Percentiles rank a stretch among this genome's conserved stretches.
Conservation (phyloP, 2,113 vertebrate species). For the Cyanoderma ruficeps region DNA sequence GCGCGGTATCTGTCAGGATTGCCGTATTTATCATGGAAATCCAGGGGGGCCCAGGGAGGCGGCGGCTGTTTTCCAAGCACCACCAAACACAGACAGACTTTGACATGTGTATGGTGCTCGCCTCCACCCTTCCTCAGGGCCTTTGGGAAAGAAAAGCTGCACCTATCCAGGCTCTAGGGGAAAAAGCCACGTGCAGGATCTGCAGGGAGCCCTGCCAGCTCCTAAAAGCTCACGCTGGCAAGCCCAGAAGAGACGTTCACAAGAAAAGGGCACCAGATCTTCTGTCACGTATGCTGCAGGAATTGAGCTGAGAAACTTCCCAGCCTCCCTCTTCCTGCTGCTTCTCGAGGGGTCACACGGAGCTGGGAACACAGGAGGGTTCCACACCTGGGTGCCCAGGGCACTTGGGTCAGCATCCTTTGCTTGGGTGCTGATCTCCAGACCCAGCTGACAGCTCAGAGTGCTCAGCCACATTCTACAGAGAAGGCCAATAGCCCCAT, state of each 20-base stretch:
- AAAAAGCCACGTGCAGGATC: not conserved
- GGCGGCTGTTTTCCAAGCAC: conserved; percentile 63
- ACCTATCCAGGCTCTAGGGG: conserved; percentile 37
- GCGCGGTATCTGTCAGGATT: conserved; percentile 77
- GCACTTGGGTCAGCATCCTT: too few relatives aligned
- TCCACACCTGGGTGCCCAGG: not conserved
- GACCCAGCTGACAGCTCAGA: not conserved
- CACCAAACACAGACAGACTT: conserved; percentile 63
- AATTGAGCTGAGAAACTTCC: not conserved
- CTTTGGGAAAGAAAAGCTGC: conserved; percentile 45
- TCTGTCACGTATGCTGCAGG: fast-evolving
- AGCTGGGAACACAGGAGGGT: not conserved
- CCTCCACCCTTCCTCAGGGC: conserved; percentile 33
- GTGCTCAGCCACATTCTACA: not conserved
- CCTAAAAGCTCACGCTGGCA: not conserved
- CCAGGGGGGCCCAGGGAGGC: conserved; percentile 75
- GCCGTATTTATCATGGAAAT: conserved; percentile 96
- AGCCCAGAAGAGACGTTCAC: not conserved
- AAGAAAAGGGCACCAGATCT: not conserved
- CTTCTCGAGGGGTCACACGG: fast-evolving
- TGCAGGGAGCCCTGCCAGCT: not conserved
- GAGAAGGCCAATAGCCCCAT: not conserved
- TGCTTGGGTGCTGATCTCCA: not conserved
- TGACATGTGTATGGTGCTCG: conserved; percentile 73
- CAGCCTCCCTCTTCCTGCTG: not conserved